Percentiles rank a stretch among this genome's conserved stretches.
Conservation (phyloP, 2,888 invertebrate species). For the Drosophila basisetae region DNA sequence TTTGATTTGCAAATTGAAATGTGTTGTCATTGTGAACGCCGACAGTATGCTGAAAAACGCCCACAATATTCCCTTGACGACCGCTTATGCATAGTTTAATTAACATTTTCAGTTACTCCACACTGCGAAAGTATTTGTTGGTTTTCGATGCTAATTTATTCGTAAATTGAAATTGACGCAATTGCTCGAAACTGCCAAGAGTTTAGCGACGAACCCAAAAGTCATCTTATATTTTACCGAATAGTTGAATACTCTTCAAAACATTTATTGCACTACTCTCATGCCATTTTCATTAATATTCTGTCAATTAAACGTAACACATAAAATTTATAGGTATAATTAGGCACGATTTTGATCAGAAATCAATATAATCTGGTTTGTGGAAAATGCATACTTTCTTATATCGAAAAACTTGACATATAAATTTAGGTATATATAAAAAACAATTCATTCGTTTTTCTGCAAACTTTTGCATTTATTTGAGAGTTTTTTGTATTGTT, state of each 20-base stretch:
- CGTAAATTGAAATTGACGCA: constrained; percentile 41
- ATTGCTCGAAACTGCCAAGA: background rate
- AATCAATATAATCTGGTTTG: background rate
- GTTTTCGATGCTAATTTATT: constrained; percentile 44
- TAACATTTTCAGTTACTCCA: constrained; percentile 39
- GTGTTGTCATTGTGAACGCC: constrained; percentile 26
- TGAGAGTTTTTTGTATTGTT: background rate
- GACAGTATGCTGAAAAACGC: background rate
- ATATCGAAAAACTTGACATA: background rate
- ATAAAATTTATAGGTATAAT: background rate
- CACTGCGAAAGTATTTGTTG: background rate
- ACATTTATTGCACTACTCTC: background rate
- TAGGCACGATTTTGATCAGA: background rate
- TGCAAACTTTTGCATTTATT: background rate
- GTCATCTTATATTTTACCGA: background rate
- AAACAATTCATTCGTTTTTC: background rate
- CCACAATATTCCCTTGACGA: background rate
- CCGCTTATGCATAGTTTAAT: constrained; percentile 48
- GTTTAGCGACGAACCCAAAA: background rate
- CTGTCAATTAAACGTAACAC: background rate
- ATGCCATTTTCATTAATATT: background rate
- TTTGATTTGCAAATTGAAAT: constrained; percentile 77
- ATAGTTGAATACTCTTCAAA: background rate
- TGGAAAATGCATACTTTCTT: background rate
- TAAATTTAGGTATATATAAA: background rate